Evolutionary conservation across 2,113 vertebrate genomes (phyloP).

Genomic region (Vombatus ursinus): DNA sequence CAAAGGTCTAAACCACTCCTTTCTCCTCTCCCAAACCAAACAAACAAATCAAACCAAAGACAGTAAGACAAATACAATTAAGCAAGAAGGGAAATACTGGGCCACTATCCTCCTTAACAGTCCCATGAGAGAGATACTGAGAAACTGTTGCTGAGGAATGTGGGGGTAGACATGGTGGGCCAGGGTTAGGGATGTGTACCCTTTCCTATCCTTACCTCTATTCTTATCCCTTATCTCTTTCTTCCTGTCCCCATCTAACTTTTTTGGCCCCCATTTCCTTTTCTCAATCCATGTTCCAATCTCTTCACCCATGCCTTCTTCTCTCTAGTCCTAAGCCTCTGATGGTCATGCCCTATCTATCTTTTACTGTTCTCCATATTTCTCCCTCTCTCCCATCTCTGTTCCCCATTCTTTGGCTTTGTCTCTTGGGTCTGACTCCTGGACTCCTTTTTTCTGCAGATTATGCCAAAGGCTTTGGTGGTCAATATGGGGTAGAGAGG

Average conservation of each 20-base stretch:
- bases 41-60: neutral
- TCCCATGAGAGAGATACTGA: neutral
- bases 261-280: neutral
- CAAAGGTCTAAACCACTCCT: neutral
- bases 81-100: neutral
- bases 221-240: neutral
- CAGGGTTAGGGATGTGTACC: neutral
- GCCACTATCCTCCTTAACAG: neutral
- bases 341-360: neutral
- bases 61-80: neutral
- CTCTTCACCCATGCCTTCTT: neutral
- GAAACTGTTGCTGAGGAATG: neutral
- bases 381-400: neutral
- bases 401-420: neutral
- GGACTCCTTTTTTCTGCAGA: constrained; percentile 80
- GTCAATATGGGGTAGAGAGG: constrained; percentile 88
- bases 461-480: constrained; percentile 92
- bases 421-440: neutral
- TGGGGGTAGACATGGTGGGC: neutral
- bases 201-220: neutral
- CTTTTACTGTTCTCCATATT: neutral
- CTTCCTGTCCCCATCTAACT: neutral
- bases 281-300: neutral
- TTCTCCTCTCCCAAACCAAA: neutral
- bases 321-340: neutral